These are phyloP conservation scores for Tauraco erythrolophus DNA, from an alignment of 2,113 vertebrate genomes.

Conservation along the genomic window DNA sequence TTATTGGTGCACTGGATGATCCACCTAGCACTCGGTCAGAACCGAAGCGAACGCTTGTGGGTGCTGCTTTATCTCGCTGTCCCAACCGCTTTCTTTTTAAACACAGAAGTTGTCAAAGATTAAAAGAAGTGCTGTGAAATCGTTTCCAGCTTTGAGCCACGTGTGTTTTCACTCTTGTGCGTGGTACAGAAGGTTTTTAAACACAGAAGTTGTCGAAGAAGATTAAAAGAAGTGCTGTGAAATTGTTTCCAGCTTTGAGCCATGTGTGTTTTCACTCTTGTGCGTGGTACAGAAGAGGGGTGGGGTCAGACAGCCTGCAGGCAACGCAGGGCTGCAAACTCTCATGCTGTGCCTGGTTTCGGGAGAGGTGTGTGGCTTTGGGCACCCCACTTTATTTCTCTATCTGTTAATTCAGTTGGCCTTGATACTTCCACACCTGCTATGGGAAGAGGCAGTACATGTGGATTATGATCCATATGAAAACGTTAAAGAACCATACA, in stretches of 20 bases:
- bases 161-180: background rate
- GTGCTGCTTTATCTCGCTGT: background rate
- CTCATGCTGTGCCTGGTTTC: background rate
- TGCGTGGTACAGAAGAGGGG: background rate
- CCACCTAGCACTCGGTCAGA: background rate
- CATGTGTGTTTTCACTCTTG: fast-evolving
- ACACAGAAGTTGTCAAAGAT: background rate
- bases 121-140: too few species aligned
- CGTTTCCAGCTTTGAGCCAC: too few species aligned
- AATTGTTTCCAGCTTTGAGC: background rate
- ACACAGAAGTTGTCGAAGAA: too few species aligned
- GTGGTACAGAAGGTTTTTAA: background rate
- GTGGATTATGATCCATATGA: background rate
- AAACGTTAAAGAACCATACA: background rate
- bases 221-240: background rate
- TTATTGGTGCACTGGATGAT: background rate
- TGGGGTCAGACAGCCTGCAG: background rate
- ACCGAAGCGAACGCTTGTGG: background rate
- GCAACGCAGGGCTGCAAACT: background rate
- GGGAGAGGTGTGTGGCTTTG: background rate
- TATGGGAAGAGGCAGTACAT: background rate
- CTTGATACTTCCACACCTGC: background rate
- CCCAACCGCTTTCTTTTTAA: background rate
- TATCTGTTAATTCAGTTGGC: background rate
- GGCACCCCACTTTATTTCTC: background rate